Evolutionary conservation across 2,113 vertebrate genomes (phyloP), one percentile per base, ranked within the genome.

Genomic region (Lophochroa leadbeateri): DNA sequence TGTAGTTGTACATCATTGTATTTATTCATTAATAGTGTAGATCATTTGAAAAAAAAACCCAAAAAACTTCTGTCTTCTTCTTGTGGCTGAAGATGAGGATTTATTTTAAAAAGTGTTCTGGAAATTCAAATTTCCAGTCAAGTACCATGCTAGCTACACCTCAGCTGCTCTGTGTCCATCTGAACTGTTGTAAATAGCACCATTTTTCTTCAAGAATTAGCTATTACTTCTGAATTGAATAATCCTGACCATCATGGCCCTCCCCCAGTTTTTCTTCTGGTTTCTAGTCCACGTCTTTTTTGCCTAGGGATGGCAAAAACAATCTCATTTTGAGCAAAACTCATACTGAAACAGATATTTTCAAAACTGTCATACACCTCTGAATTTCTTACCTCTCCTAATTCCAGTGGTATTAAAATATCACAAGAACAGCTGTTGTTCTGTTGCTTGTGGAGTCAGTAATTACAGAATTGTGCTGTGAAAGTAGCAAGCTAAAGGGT

Each of bases 401-500:
- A 87, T 96, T 95, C 92, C 90, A 89, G 49, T 43, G 79, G 72
- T 81, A 95, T 74, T 96, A 61, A 93, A 89, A 83, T 96, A 92
- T 80, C 79, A 74, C 60, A 88, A 87, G 78, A 94, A 92, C 90
- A 96, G 64, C 82, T 96, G 92, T 88, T 92, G 67, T 88, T 88
- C 41, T 75, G 64, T 60, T 92, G 37, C 53, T 92, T 76, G 49
- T 86, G 60, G 23, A 81, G 49, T 71, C 74, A 63, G 20, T 88
- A 92, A 81, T 95, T 93, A 65, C 44, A 82, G 74, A 78, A 84
- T 4, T 65, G 53, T 77, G 14, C 76, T 72, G 65, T 44, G 79
- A 83, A 82, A 67, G 25, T 53, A 74, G 18, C 15, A 52, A 57
- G 31, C 57, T 78, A 47, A 81, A 82, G 37, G 33, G 19, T 78